These are phyloP conservation scores for Theropithecus gelada DNA, from an alignment of 2,113 vertebrate species.

Conservation along the genomic window DNA sequence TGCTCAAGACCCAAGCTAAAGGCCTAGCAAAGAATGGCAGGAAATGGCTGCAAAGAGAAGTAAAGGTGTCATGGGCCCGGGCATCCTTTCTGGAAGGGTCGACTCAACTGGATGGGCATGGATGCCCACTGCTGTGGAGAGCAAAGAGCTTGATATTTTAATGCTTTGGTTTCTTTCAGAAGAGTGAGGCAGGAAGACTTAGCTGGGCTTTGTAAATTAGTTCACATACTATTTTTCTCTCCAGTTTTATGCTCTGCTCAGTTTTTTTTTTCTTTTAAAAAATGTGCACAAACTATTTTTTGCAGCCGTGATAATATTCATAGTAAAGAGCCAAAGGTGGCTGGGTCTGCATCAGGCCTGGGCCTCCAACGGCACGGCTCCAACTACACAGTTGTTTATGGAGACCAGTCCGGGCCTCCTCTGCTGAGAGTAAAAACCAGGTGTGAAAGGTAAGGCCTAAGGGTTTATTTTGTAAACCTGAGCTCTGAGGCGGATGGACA, in stretches of 20 bases:
- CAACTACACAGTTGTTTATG: not conserved
- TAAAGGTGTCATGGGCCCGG: not conserved
- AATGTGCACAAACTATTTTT: not conserved
- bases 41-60: not conserved
- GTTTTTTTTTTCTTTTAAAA: slow-evolving; percentile 13
- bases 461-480: not conserved
- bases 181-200: not conserved
- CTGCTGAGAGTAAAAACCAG: not conserved
- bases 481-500: not conserved
- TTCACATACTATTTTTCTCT: not conserved
- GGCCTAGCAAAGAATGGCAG: not conserved
- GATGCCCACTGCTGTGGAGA: not conserved
- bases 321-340: not conserved
- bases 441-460: not conserved
- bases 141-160: not conserved
- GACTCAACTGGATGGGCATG: not conserved
- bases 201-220: not conserved
- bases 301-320: not conserved
- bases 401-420: not conserved
- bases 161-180: not conserved
- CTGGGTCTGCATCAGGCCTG: not conserved
- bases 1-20: not conserved
- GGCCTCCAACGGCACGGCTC: not conserved
- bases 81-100: not conserved
- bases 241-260: not conserved